A percentile compares a stretch with the other conserved stretches of the same genome.
Conservation (phyloP, 2,888 invertebrate species). For the Melanargia galathea region DNA sequence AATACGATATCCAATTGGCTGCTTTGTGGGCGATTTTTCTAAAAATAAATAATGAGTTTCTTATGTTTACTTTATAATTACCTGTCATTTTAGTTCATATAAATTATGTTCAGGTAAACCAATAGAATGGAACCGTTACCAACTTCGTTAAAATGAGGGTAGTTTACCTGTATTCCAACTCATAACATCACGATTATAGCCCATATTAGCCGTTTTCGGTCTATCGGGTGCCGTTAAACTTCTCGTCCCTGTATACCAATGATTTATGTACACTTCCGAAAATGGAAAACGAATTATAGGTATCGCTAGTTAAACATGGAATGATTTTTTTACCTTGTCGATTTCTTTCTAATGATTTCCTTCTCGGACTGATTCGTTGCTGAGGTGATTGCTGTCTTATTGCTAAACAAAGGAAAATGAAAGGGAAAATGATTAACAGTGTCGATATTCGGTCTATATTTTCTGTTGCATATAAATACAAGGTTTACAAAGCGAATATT, state of each 20-base stretch:
- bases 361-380: constrained; percentile 24
- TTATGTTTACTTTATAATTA: background rate
- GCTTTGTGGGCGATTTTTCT: constrained; percentile 25
- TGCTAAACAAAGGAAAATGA: constrained; percentile 25
- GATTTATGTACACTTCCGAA: background rate
- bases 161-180: constrained; percentile 28
- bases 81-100: no score
- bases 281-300: background rate
- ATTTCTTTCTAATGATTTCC: constrained; percentile 28
- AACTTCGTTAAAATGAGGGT: background rate
- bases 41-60: constrained; percentile 9
- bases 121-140: background rate
- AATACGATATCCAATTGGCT: constrained; percentile 5
- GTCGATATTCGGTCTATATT: background rate
- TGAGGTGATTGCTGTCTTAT: constrained; percentile 14
- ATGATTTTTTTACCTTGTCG: constrained; percentile 25
- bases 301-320: background rate
- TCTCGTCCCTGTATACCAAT: constrained; percentile 18
- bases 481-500: background rate
- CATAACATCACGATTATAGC: constrained; percentile 15
- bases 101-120: no score
- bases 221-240: constrained; percentile 19
- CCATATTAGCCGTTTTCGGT: background rate
- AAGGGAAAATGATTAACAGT: constrained; percentile 14
- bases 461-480: background rate